Conservation (phyloP, 2,888 invertebrate species). For the Nomada fucata region DNA sequence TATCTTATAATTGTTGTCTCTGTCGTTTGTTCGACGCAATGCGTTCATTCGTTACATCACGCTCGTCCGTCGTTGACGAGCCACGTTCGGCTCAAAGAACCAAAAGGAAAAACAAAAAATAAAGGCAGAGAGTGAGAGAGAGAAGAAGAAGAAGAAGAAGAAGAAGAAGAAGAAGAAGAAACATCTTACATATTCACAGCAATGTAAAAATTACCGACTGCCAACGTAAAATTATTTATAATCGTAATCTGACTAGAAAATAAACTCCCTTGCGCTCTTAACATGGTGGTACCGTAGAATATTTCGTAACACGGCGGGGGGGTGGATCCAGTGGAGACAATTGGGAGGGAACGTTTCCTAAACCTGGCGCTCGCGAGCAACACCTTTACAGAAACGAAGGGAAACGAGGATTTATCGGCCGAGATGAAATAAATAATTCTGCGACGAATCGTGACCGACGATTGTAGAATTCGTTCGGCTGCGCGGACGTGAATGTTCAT, state of each 20-base stretch:
- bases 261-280: slow-evolving; percentile 59
- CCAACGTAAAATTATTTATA: slow-evolving; percentile 64
- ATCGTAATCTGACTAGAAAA: slow-evolving; percentile 75
- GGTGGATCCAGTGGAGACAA: slow-evolving; percentile 23
- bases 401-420: not conserved
- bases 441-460: not conserved
- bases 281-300: slow-evolving; percentile 66
- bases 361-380: not conserved
- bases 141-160: not conserved
- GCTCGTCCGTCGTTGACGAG: slow-evolving; percentile 19
- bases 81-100: slow-evolving; percentile 3
- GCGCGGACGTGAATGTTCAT: not conserved
- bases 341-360: not conserved
- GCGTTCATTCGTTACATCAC: not conserved
- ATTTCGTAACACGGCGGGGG: slow-evolving; percentile 63
- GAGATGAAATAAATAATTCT: not conserved
- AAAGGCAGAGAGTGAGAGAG: not conserved
- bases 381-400: not conserved
- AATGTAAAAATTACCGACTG: slow-evolving; percentile 50
- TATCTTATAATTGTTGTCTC: slow-evolving; percentile 51
- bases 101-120: not conserved
- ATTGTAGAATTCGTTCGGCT: not conserved
- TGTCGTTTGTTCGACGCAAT: slow-evolving; percentile 35
- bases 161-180: not conserved
- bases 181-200: slow-evolving; percentile 59